Conservation (phyloP, 2,797 vertebrate genomes). For the Amazona ochrocephala region DNA sequence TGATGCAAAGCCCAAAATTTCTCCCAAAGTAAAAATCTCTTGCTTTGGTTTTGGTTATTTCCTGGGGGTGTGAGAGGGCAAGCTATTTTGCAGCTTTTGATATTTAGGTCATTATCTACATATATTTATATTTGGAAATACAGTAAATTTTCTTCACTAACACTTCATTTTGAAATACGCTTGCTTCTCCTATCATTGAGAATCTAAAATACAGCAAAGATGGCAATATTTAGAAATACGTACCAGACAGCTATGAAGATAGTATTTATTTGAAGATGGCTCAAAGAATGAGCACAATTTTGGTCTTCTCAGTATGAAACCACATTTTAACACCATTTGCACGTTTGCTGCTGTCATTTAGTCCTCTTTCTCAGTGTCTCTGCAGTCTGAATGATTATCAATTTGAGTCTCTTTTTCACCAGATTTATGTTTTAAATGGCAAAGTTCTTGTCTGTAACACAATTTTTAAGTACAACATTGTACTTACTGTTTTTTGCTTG, state of each 20-base stretch:
- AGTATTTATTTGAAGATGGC: not conserved
- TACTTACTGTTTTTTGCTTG: not conserved
- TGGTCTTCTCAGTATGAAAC: not conserved
- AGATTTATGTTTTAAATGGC: not conserved
- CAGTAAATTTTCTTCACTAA: not conserved
- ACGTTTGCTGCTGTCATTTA: not conserved
- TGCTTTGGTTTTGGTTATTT: not conserved
- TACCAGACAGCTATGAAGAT: no score
- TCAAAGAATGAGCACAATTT: not conserved
- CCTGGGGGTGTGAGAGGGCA: not conserved
- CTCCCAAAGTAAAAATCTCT: not conserved
- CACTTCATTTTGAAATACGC: not conserved
- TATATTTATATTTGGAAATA: not conserved
- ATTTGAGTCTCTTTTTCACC: not conserved
- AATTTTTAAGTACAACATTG: not conserved
- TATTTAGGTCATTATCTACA: not conserved
- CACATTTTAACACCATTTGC: not conserved
- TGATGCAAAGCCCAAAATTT: not conserved
- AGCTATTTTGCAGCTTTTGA: not conserved
- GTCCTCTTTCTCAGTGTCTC: not conserved
- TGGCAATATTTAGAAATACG: not conserved
- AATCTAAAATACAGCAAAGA: not conserved
- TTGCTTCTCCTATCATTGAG: not conserved
- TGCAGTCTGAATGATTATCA: not conserved
- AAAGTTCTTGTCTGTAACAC: not conserved